Evolutionary conservation across 1,140 invertebrate species (phyloP).

Genomic region (Lordiphosa stackelbergi): DNA sequence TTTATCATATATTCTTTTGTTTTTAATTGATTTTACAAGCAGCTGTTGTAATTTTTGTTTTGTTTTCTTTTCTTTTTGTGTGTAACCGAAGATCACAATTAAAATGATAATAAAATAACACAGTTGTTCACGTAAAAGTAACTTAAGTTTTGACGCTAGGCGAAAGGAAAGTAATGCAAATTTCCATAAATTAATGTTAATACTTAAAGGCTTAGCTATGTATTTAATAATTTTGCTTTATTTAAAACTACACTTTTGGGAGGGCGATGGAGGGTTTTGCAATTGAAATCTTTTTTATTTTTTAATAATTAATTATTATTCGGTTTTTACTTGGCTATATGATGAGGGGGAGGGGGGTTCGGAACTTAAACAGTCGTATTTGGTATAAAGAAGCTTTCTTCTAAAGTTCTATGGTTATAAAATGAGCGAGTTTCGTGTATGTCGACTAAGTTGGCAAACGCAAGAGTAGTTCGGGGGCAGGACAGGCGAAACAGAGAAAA

Average conservation of each 20-base stretch:
- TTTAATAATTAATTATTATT: neutral
- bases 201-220: constrained; percentile 36
- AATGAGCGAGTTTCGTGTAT: constrained; percentile 18
- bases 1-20: constrained; percentile 3
- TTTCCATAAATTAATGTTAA: constrained; percentile 19
- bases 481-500: no score
- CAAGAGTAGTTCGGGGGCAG: constrained; percentile 23
- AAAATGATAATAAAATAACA: constrained; percentile 53
- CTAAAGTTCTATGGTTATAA: constrained; percentile 18
- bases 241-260: constrained; percentile 3
- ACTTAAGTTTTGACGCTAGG: constrained; percentile 13
- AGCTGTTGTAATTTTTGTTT: constrained; percentile 27
- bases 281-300: constrained; percentile 41
- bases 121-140: constrained; percentile 38
- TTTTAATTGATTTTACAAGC: constrained; percentile 26
- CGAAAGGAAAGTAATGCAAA: constrained; percentile 28
- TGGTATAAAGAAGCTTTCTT: constrained; percentile 13
- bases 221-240: constrained; percentile 38
- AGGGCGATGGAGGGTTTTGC: constrained; percentile 36
- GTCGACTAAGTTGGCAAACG: constrained; percentile 60
- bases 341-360: no score
- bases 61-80: constrained; percentile 16
- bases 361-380: no score
- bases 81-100: constrained; percentile 54
- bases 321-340: constrained; percentile 2